Evolutionary conservation across 2,113 vertebrate species (phyloP).

Genomic region (Toxostoma redivivum): DNA sequence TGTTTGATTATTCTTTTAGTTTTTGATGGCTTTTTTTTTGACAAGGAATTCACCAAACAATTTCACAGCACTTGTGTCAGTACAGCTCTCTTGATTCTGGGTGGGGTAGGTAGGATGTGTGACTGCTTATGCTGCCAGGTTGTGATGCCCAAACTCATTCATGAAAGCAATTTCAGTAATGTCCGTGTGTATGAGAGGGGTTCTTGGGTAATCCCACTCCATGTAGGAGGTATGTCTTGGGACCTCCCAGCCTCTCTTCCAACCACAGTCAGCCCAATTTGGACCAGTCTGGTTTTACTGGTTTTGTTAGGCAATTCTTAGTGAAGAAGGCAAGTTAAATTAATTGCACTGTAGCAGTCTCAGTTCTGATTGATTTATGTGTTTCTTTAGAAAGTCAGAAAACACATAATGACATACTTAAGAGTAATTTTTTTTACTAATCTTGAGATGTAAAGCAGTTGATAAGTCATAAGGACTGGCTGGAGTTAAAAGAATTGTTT

Average conservation of each 20-base stretch:
- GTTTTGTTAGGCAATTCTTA: not conserved
- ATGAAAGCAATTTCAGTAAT: not conserved
- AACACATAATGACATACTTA: not conserved
- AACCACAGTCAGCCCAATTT: not conserved
- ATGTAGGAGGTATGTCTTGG: not conserved
- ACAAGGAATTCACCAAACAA: not conserved
- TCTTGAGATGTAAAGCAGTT: not conserved
- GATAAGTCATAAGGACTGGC: not conserved
- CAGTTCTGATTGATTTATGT: not conserved
- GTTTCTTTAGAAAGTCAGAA: not conserved
- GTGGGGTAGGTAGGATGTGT: not conserved
- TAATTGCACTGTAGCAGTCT: not conserved
- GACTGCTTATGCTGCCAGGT: not conserved
- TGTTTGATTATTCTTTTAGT: not conserved
- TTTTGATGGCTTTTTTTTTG: not conserved
- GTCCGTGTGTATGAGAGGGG: fast-evolving
- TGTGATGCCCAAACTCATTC: not conserved
- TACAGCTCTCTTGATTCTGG: not conserved
- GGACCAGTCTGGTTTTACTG: not conserved
- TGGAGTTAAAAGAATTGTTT: not conserved
- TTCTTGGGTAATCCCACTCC: not conserved
- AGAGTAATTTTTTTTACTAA: not conserved
- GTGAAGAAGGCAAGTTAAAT: not conserved
- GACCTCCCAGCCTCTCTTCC: not conserved
- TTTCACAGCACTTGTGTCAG: not conserved